phyloP scores from a whole-genome alignment of 1,140 invertebrate genomes.

The Ylistrum balloti region DNA sequence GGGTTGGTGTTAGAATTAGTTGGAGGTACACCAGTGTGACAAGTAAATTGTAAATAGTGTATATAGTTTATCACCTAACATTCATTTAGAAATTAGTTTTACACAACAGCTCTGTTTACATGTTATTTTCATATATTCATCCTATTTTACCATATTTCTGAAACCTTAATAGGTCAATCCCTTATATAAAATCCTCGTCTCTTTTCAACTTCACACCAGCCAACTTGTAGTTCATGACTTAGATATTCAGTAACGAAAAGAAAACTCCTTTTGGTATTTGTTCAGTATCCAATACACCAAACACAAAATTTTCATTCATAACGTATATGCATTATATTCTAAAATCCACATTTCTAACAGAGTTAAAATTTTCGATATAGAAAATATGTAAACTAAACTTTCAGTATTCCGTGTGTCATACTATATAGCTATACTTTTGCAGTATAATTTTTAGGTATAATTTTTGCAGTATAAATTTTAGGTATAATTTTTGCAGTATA shows the following conservation, averaged over 20 bases:
- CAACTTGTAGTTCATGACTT: background rate
- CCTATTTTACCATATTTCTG: background rate
- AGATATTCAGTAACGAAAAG: too few species aligned
- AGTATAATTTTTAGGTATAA: background rate
- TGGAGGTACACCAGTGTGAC: background rate
- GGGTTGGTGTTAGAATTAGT: background rate
- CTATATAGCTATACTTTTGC: too few species aligned
- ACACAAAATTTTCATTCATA: background rate
- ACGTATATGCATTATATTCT: background rate
- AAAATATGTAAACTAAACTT: background rate
- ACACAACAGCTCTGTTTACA: background rate
- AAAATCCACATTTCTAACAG: background rate
- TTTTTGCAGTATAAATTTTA: background rate
- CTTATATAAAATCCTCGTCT: background rate
- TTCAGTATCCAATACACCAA: background rate
- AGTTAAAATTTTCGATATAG: background rate
- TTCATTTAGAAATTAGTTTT: background rate
- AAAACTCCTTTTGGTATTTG: too few species aligned
- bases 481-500: constrained; percentile 20
- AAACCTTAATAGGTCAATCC: background rate
- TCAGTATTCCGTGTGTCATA: background rate
- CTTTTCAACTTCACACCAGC: background rate
- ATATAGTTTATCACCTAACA: background rate
- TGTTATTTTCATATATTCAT: background rate
- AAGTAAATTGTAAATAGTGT: background rate